Evolutionary conservation across 1,140 invertebrate genomes (phyloP), one percentile per base, ranked within the genome.

Genomic region (Antheraea mylitta): DNA sequence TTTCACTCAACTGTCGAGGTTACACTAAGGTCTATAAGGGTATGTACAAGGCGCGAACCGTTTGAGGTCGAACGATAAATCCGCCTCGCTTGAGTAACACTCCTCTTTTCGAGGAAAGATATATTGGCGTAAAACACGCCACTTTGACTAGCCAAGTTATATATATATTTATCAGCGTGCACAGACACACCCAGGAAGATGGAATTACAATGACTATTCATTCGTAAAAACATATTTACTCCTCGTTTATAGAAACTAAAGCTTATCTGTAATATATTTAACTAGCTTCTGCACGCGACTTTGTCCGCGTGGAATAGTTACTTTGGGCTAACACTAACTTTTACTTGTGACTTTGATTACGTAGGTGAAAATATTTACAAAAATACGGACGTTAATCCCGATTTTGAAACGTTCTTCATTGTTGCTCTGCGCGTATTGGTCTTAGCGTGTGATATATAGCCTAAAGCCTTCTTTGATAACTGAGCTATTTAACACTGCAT

Each of bases 91-190:
- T 18, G 62, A 65, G 61, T 42, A 37, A 30, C 45, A 66, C 64
- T 45, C 59, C 69, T 69, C 61, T 73, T 73, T 64, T 64, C 66
- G 62, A 18, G 61, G 22, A 7, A 62, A 61, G 69, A 72, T 65
- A 70, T 70, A 73, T 69, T 42, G 61, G 68, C 66, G 68, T 58
- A 69, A 67, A 73, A 65, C 72, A 73, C 68, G 68, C 65, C 68
- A 73, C 61, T 58, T 30, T 37, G 53, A 66, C 65, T 66, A 53
- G 19, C 59, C 58, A 30, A 30, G 65, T 30, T 9, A 59, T 30
- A 58, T 30, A 61, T 30, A 10, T 61, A 61, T 60, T 22, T 61
- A 61, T 60, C 18, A 3, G 18, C 13, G 18, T 60, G 11, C 45
- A 66, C 36, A 18, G 53, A 11, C 22, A 30, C 48, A n/a, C 65